These are phyloP conservation scores for Itoplectis maculator DNA, from an alignment of 2,888 invertebrate genomes.

Conservation along the genomic window DNA sequence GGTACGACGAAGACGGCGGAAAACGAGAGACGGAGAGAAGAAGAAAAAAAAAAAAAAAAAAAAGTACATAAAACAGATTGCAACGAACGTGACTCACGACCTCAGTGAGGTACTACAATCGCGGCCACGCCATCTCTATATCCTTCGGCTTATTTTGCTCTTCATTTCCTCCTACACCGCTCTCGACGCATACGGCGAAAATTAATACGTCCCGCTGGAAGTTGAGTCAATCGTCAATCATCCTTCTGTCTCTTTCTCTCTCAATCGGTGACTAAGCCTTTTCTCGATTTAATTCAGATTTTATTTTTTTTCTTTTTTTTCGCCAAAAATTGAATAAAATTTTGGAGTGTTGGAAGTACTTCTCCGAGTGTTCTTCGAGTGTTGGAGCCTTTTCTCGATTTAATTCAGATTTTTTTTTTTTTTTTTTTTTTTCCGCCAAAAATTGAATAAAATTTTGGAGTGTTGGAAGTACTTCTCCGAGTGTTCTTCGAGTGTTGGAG, in stretches of 20 bases:
- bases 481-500: too few species aligned
- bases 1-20: constrained; percentile 23
- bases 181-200: not conserved
- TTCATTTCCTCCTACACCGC: constrained; percentile 10
- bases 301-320: not conserved
- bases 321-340: too few species aligned
- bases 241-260: too few species aligned
- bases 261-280: not conserved
- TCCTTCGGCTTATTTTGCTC: constrained; percentile 15
- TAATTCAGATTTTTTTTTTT: not conserved
- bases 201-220: constrained; percentile 6
- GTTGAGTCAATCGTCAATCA: not conserved
- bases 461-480: too few species aligned
- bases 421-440: not conserved
- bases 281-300: not conserved
- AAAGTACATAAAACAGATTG: constrained; percentile 22
- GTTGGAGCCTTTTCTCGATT: not conserved
- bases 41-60: constrained; percentile 12
- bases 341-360: too few species aligned
- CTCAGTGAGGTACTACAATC: constrained; percentile 25
- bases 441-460: too few species aligned
- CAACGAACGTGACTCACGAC: constrained; percentile 57
- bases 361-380: too few species aligned
- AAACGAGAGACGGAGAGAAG: constrained; percentile 21
- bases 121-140: constrained; percentile 14